Percentiles rank a stretch among this genome's conserved stretches.
These are phyloP conservation scores for chimpanzee (Pan troglodytes) DNA, from an alignment of 2,113 vertebrate species.

Conservation along the genomic window DNA sequence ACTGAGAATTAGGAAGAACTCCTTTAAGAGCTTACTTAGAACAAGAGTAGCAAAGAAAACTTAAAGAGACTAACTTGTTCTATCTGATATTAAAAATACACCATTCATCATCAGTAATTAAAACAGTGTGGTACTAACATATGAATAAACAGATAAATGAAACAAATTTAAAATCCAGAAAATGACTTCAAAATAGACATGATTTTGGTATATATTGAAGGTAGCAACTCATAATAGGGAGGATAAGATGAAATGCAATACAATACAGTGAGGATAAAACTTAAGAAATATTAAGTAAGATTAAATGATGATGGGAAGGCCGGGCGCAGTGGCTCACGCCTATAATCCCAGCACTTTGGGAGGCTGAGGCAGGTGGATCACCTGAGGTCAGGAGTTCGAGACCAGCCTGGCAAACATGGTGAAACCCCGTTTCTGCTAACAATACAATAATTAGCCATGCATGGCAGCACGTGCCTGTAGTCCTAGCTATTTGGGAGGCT, in stretches of 20 bases:
- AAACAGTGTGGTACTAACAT: background rate
- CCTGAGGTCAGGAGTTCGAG: background rate
- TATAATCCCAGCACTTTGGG: background rate
- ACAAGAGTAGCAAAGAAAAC: background rate
- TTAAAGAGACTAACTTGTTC: background rate
- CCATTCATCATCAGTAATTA: background rate
- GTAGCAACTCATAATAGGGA: background rate
- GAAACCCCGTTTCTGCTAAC: background rate
- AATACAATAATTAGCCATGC: background rate
- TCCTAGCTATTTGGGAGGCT: background rate
- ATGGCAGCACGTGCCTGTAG: background rate
- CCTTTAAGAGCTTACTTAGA: background rate
- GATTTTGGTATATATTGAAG: background rate
- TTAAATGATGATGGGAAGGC: background rate
- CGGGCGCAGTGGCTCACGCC: background rate
- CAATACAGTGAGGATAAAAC: background rate
- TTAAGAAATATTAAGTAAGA: background rate
- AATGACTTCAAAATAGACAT: background rate
- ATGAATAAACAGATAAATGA: background rate
- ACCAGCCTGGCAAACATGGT: background rate
- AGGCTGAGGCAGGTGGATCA: background rate
- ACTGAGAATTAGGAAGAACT: background rate
- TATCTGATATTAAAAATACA: constrained; percentile 14
- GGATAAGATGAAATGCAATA: background rate
- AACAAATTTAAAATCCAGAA: background rate